These are phyloP conservation scores for Selene dorsalis DNA, from an alignment of 2,797 vertebrate genomes.

Conservation along the genomic window DNA sequence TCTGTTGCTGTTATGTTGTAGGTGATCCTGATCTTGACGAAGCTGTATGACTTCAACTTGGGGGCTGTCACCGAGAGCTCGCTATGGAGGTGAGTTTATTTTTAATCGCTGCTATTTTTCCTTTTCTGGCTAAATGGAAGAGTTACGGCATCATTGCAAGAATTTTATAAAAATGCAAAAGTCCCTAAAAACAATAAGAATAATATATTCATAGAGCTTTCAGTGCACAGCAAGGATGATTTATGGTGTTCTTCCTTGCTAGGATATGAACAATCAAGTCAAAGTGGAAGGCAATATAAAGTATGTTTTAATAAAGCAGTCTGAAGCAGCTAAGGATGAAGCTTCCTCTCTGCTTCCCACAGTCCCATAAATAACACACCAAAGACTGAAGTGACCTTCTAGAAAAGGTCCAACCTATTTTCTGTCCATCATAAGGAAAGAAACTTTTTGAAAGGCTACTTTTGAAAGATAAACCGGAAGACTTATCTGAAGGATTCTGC, in stretches of 20 bases:
- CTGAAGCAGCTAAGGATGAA: slow-evolving; percentile 67
- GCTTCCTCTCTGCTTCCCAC: slow-evolving; percentile 50
- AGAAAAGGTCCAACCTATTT: slow-evolving; percentile 38
- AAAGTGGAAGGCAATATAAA: slow-evolving; percentile 75
- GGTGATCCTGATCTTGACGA: slow-evolving; percentile 99
- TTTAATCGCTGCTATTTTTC: slow-evolving; percentile 45
- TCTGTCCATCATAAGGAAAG: slow-evolving; percentile 58
- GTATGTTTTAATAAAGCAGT: slow-evolving; percentile 80
- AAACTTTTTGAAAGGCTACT: slow-evolving; percentile 51
- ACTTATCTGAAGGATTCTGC: slow-evolving; percentile 41
- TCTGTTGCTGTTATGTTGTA: slow-evolving; percentile 73
- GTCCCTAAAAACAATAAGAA: slow-evolving; percentile 67
- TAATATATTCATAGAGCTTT: slow-evolving; percentile 76
- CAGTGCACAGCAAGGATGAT: slow-evolving; percentile 70
- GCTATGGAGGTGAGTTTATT: slow-evolving; percentile 92
- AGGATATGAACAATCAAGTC: slow-evolving; percentile 77
- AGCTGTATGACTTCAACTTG: slow-evolving; percentile 96
- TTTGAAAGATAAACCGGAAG: slow-evolving; percentile 58
- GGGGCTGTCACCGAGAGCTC: slow-evolving; percentile 97
- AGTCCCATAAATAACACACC: slow-evolving; percentile 63
- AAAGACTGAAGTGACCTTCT: slow-evolving; percentile 39
- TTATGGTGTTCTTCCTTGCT: slow-evolving; percentile 67
- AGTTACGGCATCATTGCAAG: slow-evolving; percentile 28
- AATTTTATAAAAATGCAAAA: slow-evolving; percentile 73
- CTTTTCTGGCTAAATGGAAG: slow-evolving; percentile 38